Conservation (phyloP, 1,140 invertebrate genomes). For the Brevipalpus yothersi region DNA sequence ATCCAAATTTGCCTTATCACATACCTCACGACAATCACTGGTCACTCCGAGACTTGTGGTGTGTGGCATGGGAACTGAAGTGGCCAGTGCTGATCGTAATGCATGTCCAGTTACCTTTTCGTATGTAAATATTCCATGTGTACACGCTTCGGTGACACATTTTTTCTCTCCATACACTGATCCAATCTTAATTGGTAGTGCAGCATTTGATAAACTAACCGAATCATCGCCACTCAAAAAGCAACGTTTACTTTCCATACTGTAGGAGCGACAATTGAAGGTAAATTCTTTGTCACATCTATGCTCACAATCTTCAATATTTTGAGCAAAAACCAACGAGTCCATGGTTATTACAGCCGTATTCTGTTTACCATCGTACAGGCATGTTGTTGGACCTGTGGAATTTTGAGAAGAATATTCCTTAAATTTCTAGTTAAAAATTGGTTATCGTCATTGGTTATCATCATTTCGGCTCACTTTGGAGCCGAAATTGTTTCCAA, state of each 20-base stretch:
- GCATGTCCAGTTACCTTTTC: constrained; percentile 26
- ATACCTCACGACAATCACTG: constrained; percentile 18
- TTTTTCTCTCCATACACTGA: constrained; percentile 23
- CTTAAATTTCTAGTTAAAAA: not conserved
- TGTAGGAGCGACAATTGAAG: constrained; percentile 20
- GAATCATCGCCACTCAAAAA: constrained; percentile 26
- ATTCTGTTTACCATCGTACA: constrained; percentile 20
- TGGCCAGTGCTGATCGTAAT: constrained; percentile 20
- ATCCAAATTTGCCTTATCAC: constrained; percentile 20
- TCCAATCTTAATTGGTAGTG: constrained; percentile 10
- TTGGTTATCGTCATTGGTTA: not conserved
- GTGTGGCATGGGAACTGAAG: constrained; percentile 18
- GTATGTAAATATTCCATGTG: constrained; percentile 25
- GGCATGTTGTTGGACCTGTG: constrained; percentile 24
- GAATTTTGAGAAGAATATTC: not conserved
- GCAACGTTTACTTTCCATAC: constrained; percentile 21
- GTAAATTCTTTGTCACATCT: constrained; percentile 22
- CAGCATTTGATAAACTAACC: constrained; percentile 16
- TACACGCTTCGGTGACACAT: constrained; percentile 19
- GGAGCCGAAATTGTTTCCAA: not conserved
- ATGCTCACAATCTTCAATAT: constrained; percentile 22
- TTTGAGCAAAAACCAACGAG: constrained; percentile 23
- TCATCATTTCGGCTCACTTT: not conserved
- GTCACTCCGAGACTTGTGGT: constrained; percentile 20
- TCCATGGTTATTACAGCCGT: constrained; percentile 25